Evolutionary conservation across 2,797 vertebrate genomes (phyloP).

Genomic region (Pygocentrus nattereri): DNA sequence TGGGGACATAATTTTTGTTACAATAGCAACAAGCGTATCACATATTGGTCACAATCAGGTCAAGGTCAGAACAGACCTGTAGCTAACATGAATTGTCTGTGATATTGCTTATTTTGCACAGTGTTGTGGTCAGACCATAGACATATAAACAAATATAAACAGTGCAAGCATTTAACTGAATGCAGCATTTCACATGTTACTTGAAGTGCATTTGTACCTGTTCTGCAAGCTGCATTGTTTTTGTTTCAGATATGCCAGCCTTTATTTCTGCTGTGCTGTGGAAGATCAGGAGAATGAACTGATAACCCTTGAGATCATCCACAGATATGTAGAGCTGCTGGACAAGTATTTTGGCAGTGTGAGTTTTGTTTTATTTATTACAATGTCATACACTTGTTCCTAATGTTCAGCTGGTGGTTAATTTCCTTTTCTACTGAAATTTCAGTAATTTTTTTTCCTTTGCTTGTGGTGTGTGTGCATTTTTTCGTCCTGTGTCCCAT

Average conservation of each 20-base stretch:
- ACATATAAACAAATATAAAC: background rate
- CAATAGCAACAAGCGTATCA: background rate
- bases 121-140: background rate
- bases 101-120: background rate
- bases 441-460: background rate
- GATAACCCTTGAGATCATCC: slow-evolving; percentile 93
- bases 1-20: background rate
- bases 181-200: background rate
- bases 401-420: background rate
- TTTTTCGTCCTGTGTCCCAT: slow-evolving; percentile 17
- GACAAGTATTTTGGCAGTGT: slow-evolving; percentile 95
- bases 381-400: background rate
- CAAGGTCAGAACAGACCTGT: background rate
- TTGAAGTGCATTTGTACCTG: background rate
- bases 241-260: slow-evolving; percentile 85
- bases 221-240: slow-evolving; percentile 9
- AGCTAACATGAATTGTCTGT: background rate
- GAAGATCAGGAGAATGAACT: slow-evolving; percentile 93
- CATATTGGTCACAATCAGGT: background rate
- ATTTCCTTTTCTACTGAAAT: background rate
- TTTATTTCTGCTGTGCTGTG: slow-evolving; percentile 93
- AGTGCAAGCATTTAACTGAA: slow-evolving; percentile 2
- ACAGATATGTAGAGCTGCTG: slow-evolving; percentile 92
- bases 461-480: background rate
- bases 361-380: slow-evolving; percentile 70